Evolutionary conservation across 2,113 vertebrate genomes (phyloP).

Genomic region (Numenius arquata): DNA sequence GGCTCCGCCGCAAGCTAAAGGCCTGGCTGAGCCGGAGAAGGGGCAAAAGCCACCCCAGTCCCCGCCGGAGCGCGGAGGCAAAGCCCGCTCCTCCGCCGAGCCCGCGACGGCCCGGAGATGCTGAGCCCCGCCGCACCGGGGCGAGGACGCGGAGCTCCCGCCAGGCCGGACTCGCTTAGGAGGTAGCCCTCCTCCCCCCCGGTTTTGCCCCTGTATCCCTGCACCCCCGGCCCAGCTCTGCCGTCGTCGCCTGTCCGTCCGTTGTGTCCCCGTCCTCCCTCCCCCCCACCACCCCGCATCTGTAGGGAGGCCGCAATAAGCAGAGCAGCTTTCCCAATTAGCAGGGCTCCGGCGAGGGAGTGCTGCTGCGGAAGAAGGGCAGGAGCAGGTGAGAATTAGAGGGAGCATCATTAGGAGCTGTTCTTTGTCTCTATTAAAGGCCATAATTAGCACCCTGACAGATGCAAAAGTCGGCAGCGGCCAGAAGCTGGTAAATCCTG

Average conservation of each 20-base stretch:
- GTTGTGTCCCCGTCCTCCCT: too few relatives aligned
- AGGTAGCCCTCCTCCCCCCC: background rate
- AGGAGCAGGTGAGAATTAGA: slow-evolving; percentile 68
- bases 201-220: background rate
- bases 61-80: background rate
- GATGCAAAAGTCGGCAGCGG: slow-evolving; percentile 56
- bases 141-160: background rate
- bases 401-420: slow-evolving; percentile 65
- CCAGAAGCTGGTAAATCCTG: slow-evolving; percentile 19
- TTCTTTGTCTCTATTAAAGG: slow-evolving; percentile 67
- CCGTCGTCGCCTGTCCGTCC: too few relatives aligned
- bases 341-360: background rate
- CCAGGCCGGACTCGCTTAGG: background rate
- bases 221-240: background rate
- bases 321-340: slow-evolving; percentile 62
- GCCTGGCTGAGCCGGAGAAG: background rate
- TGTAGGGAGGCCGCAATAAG: background rate
- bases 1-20: background rate
- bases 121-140: background rate
- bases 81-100: background rate
- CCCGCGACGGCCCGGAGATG: too few relatives aligned
- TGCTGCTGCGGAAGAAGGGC: slow-evolving; percentile 20
- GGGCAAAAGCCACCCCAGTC: background rate
- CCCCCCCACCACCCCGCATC: background rate
- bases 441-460: slow-evolving; percentile 69